phyloP scores from a whole-genome alignment of 2,888 invertebrate species.

The Chymomyza caudatula region DNA sequence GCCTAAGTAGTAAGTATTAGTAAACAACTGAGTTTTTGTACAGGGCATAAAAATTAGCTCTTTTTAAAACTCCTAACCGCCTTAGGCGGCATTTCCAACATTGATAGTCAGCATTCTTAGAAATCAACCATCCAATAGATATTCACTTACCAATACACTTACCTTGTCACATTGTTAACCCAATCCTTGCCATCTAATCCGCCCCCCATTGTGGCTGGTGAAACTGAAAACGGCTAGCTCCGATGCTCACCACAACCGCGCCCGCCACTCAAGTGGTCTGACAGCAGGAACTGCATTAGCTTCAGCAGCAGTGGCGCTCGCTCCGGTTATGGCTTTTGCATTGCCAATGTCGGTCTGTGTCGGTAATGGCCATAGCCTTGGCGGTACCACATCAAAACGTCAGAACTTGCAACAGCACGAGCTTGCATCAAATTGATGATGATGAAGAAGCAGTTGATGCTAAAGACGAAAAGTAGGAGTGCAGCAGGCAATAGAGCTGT shows the following conservation, averaged over 20 bases:
- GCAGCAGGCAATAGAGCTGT: not conserved
- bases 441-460: not conserved
- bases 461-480: not conserved
- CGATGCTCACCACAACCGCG: not conserved
- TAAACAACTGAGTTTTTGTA: no score
- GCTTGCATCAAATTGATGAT: constrained; percentile 22
- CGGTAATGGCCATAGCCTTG: not conserved
- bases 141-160: not conserved
- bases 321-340: no score
- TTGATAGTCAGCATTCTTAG: not conserved
- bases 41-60: not conserved
- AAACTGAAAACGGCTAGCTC: not conserved
- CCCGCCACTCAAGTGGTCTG: not conserved
- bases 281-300: not conserved
- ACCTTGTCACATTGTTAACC: not conserved
- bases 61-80: not conserved
- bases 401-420: not conserved
- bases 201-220: not conserved
- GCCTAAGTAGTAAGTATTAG: no score
- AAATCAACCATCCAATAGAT: not conserved
- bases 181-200: not conserved
- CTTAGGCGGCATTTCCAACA: no score
- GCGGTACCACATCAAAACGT: constrained; percentile 61
- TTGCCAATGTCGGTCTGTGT: no score
- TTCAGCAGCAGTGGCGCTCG: not conserved